These are phyloP conservation scores for roundworm (Caenorhabditis elegans) DNA, from an alignment of 1,140 invertebrate genomes.

Conservation along the genomic window WBcel235 BX284603.4:9240001-9240500, in stretches of 20 bases:
- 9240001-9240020: not conserved
- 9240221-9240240: not conserved
- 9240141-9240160: not conserved
- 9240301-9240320: conserved; percentile 11
- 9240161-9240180: not conserved
- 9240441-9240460: not conserved
- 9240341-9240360: not conserved
- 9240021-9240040: not conserved
- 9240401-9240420: conserved; percentile 21
- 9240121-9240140: not conserved
- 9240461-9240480: conserved; percentile 17
- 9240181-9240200: not conserved
- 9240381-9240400: conserved; percentile 13
- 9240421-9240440: not conserved
- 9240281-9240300: not conserved
- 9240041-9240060: not conserved
- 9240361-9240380: conserved; percentile 20
- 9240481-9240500: conserved; percentile 7
- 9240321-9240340: not conserved
- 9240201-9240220: conserved; percentile 16
- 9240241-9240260: not conserved
- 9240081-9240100: not conserved
- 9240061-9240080: not conserved
- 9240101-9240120: not conserved
- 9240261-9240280: not conserved